These are phyloP conservation scores for Anoplopoma fimbria DNA, from an alignment of 2,113 vertebrate genomes.

Conservation along the genomic window DNA sequence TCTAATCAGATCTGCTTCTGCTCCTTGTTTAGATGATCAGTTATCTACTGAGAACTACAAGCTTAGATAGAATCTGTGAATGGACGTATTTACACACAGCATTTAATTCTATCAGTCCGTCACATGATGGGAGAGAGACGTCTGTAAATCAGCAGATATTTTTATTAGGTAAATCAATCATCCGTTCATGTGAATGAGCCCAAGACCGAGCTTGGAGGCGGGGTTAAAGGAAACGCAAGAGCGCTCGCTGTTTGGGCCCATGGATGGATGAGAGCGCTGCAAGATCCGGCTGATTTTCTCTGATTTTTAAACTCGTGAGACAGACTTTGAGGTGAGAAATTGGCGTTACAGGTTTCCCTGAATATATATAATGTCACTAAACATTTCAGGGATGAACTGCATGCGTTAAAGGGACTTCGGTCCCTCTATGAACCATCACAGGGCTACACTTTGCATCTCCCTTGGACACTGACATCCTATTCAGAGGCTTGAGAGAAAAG, in stretches of 20 bases:
- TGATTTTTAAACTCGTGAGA: too few species aligned
- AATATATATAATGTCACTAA: too few species aligned
- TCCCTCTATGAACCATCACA: too few species aligned
- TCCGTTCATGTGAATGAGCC: not conserved
- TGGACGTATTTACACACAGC: not conserved
- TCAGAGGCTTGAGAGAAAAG: not conserved
- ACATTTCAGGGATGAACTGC: too few species aligned
- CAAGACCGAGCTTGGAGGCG: not conserved
- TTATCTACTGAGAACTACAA: not conserved
- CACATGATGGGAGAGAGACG: not conserved
- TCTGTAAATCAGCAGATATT: not conserved
- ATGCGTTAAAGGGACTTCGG: too few species aligned
- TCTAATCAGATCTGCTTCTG: slow-evolving; percentile 10
- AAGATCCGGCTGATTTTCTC: too few species aligned
- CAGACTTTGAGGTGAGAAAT: too few species aligned
- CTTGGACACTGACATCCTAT: too few species aligned
- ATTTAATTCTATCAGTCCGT: not conserved
- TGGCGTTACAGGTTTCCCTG: too few species aligned
- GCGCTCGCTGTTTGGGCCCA: too few species aligned
- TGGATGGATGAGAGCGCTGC: too few species aligned
- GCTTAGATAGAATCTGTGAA: not conserved
- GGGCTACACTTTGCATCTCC: too few species aligned
- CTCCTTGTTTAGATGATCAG: not conserved
- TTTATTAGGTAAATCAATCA: not conserved
- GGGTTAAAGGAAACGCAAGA: not conserved